Base-by-base conservation (phyloP, 2,888 invertebrate genomes). In the Hyalella azteca region DNA sequence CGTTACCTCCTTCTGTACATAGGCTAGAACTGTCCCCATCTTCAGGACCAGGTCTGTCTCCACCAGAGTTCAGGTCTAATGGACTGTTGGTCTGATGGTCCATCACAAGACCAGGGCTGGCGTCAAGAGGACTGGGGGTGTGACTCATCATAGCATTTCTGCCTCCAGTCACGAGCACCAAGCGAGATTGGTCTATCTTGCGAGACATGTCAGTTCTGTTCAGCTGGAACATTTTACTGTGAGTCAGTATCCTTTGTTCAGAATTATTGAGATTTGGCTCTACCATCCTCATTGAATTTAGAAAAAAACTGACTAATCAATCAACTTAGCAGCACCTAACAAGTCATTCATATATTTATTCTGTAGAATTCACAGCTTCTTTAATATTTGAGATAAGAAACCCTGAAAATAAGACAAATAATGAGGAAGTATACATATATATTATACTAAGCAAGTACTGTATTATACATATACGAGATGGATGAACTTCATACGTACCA, bases 41-140 rank as follows among this genome's bases (percentile, higher is more conserved):
- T 11, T 66, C 36, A 5, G 36, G 3, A 32, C 19, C 66, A 9
- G 13, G 15, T 15, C 36, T n/a, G 36, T 66, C 75, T 26, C 75
- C 75, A 22, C 22, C n/a, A n/a, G 41, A 36, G 75, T 75, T 75
- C 13, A 75, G 29, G 45, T 75, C 75, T 15, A 75, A 45, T 4
- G 75, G 75, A 45, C 75, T 75, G 75, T 75, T 40, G 40, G 41
- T 11, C 41, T 75, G 40, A 26, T 45, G 75, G 13, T 75, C 75
- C 66, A 66, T 32, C 66, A 66, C 66, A 19, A 66, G 36, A 15
- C 66, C 66, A 0, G 66, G 66, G 66, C 66, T 66, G 29, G 19
- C 66, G 1, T 29, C 66, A 5, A 66, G 66, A 2, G 66, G 66
- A 19, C 66, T 66, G 3, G 66, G 19, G 1, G 66, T 19, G 19